These are phyloP conservation scores for Beroe ovata DNA, from an alignment of 37 sponge, comb jelly and placozoan species.

Conservation along the genomic window DNA sequence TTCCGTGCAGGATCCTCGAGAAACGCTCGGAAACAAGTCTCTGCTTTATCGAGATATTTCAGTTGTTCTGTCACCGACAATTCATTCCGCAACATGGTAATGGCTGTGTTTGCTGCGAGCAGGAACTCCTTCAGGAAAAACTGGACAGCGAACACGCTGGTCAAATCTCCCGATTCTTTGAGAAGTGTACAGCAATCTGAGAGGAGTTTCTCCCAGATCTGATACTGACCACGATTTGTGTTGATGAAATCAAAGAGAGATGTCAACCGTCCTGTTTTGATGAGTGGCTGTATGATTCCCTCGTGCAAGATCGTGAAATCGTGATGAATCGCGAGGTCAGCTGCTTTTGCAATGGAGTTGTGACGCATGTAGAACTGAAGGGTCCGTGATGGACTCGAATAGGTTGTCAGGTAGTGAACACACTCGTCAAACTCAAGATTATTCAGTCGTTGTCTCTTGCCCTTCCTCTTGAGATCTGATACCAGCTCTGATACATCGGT, in stretches of 20 bases:
- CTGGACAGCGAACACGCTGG: slow-evolving; percentile 5
- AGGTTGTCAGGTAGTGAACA: slow-evolving; percentile 80
- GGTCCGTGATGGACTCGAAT: slow-evolving; percentile 71
- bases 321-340: slow-evolving; percentile 73
- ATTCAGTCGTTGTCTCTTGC: slow-evolving; percentile 71
- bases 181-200: slow-evolving; percentile 21
- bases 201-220: slow-evolving; percentile 28
- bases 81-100: slow-evolving; percentile 21
- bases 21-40: slow-evolving; percentile 29
- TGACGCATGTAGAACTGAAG: slow-evolving; percentile 82
- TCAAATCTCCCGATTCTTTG: not conserved
- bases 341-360: slow-evolving; percentile 75
- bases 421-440: slow-evolving; percentile 77
- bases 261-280: slow-evolving; percentile 30
- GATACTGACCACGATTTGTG: slow-evolving; percentile 8
- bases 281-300: slow-evolving; percentile 12
- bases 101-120: slow-evolving; percentile 18
- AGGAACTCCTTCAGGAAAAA: slow-evolving; percentile 50
- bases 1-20: not conserved
- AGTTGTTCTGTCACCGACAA: slow-evolving; percentile 30
- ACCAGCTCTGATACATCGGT: slow-evolving; percentile 17
- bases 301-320: slow-evolving; percentile 27
- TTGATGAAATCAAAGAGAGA: slow-evolving; percentile 46
- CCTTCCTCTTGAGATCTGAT: not conserved
- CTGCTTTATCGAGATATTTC: slow-evolving; percentile 8